Evolutionary conservation across 2,797 vertebrate genomes (phyloP).

Genomic region (Mycteria americana): DNA sequence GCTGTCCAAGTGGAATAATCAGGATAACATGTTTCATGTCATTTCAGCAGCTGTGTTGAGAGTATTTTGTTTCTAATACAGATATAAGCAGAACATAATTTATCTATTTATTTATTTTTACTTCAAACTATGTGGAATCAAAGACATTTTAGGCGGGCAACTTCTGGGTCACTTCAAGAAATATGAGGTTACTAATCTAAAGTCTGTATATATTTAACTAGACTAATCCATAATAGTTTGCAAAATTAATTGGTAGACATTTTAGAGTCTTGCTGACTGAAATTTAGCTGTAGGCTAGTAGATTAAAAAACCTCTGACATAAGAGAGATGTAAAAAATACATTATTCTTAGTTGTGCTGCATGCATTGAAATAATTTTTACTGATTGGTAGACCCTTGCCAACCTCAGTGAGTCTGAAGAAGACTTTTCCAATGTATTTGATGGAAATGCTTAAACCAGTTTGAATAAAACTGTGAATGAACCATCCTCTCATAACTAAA

Average conservation of each 20-base stretch:
- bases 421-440: background rate
- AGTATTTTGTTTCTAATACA: background rate
- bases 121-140: background rate
- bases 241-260: background rate
- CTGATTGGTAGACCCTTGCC: background rate
- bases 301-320: background rate
- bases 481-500: background rate
- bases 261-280: background rate
- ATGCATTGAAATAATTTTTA: background rate
- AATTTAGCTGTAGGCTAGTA: background rate
- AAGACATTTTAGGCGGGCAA: background rate
- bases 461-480: background rate
- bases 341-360: background rate
- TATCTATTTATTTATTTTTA: background rate
- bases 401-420: background rate
- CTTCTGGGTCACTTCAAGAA: background rate
- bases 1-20: background rate
- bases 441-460: background rate
- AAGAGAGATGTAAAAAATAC: background rate
- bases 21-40: background rate
- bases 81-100: background rate
- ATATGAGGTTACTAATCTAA: background rate
- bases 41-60: background rate
- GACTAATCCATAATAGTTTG: background rate
- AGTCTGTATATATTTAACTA: background rate